Evolutionary conservation across 2,113 vertebrate genomes (phyloP).

Genomic region (Vicugna pacos): DNA sequence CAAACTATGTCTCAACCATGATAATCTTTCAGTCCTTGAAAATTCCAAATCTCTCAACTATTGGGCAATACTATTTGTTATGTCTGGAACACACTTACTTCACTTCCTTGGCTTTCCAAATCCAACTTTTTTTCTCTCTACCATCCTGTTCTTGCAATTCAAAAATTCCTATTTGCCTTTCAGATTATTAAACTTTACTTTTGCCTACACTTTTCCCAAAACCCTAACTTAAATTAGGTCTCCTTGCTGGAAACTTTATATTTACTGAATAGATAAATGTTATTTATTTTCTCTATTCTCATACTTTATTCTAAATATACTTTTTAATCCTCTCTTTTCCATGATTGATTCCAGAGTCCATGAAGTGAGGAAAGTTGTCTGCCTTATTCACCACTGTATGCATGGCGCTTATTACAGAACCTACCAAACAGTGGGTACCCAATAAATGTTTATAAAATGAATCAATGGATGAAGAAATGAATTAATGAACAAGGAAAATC

Average conservation of each 20-base stretch:
- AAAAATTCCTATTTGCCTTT: background rate
- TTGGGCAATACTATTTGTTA: rapidly evolving
- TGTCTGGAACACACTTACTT: background rate
- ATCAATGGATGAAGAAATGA: background rate
- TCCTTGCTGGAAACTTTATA: background rate
- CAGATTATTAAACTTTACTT: background rate
- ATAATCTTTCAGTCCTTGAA: background rate
- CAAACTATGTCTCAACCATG: background rate
- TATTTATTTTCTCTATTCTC: background rate
- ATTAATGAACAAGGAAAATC: background rate
- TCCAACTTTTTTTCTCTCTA: background rate
- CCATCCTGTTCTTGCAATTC: background rate
- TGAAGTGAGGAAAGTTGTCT: background rate
- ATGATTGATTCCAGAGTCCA: background rate
- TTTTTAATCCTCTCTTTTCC: background rate
- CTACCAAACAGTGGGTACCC: rapidly evolving
- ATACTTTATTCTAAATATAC: background rate
- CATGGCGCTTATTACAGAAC: background rate
- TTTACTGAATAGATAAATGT: background rate
- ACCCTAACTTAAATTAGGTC: background rate
- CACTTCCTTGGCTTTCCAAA: background rate
- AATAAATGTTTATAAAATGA: background rate
- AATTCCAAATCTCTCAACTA: background rate
- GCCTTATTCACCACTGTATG: background rate
- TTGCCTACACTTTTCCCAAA: background rate